Percentiles rank a stretch among this genome's conserved stretches.
These are phyloP conservation scores for Brachymystax lenok DNA, from an alignment of 2,797 vertebrate species.

Conservation along the genomic window DNA sequence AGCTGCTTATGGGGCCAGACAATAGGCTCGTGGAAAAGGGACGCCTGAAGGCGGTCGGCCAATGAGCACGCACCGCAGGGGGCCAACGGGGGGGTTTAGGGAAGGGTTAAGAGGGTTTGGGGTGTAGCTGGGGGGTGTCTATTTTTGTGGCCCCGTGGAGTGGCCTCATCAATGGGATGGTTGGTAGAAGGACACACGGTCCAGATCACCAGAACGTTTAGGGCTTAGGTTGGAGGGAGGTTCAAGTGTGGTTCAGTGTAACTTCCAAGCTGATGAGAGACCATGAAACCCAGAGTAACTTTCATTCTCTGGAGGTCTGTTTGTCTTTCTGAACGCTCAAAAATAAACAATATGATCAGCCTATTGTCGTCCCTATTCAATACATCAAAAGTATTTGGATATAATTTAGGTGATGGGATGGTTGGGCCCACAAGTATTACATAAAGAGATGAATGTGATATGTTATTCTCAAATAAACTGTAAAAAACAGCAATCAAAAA, in stretches of 20 bases:
- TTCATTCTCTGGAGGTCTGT: constrained; percentile 61
- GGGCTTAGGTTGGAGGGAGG: constrained; percentile 62
- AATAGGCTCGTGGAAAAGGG: constrained; percentile 73
- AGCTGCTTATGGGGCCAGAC: constrained; percentile 77
- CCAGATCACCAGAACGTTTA: constrained; percentile 58
- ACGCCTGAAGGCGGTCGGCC: constrained; percentile 78
- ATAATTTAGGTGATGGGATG: constrained; percentile 7
- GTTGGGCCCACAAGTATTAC: background rate
- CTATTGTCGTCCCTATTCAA: constrained; percentile 35
- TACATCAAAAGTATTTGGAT: constrained; percentile 18
- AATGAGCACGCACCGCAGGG: constrained; percentile 73
- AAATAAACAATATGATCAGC: constrained; percentile 43
- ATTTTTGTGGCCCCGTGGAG: constrained; percentile 50
- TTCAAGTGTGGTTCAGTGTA: constrained; percentile 62
- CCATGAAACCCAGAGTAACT: constrained; percentile 68
- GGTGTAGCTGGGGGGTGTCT: constrained; percentile 53
- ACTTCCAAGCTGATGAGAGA: constrained; percentile 69
- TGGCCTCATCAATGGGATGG: constrained; percentile 65
- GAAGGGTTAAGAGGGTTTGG: constrained; percentile 68
- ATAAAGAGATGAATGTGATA: background rate
- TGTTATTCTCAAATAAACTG: background rate
- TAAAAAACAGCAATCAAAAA: background rate
- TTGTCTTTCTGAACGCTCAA: constrained; percentile 33
- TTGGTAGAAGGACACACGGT: constrained; percentile 65
- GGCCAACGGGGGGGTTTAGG: constrained; percentile 70